Evolutionary conservation across 1,140 invertebrate species (phyloP), one percentile per base, ranked within the genome.

Genomic region (Kradibia gibbosae): DNA sequence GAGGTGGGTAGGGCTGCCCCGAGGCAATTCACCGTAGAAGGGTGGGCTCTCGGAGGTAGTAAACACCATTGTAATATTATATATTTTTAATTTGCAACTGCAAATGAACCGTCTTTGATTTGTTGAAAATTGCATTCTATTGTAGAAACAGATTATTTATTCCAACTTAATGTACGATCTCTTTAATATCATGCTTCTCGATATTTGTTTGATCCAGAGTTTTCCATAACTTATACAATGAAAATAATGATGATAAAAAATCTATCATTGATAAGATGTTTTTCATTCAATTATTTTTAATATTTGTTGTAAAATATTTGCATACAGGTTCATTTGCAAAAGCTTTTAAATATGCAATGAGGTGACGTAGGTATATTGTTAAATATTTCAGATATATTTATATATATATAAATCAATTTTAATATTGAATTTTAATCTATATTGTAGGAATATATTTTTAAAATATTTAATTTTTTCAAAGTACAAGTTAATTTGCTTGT

Each of bases 1-100:
- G 90, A 90, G 87, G 89, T 89, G 89, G 90, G 90, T 90, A 90
- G 88, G 89, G 88, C 89, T 88, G 86, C 85, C 87, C 87, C 84
- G 87, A 87, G 85, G 82, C 84, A 80, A 83, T 86, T 83, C 85
- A 84, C 85, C 86, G 72, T 85, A 84, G 83, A 85, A 86, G 89
- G 89, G 89, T 90, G 88, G 88, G 89, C 86, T 83, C 88, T 88
- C 85, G 84, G 87, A 89, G 87, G 88, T 89, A 87, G 86, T 90
- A 89, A 87, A 81, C 83, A 88, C 84, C 83, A 85, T 86, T 87
- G 83, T 85, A 86, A 86, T 88, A 87, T 86, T 80, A 80, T 85
- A 84, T 86, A 78, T 86, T 78, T 86, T 76, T 85, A 78, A 62
- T 82, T 76, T 76, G 67, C 67, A 85, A 80, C 82, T 83, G 48